A percentile compares a stretch with the other conserved stretches of the same genome.
These are phyloP conservation scores for Petaurus breviceps DNA, from an alignment of 2,113 vertebrate genomes.

Conservation along the genomic window DNA sequence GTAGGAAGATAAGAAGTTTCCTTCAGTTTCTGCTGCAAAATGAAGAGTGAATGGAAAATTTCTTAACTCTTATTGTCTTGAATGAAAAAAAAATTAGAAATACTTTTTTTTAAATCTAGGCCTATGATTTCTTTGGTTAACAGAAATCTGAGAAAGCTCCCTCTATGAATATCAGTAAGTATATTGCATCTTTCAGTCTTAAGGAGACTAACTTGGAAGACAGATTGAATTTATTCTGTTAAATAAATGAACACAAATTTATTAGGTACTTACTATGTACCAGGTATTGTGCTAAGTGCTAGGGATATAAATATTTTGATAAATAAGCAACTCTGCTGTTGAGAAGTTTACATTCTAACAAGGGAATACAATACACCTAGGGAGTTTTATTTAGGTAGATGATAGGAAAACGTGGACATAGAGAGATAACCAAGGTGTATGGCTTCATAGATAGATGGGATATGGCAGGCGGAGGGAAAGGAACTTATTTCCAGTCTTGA, in stretches of 20 bases:
- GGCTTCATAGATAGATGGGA: not conserved
- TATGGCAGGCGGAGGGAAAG: not conserved
- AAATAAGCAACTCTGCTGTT: not conserved
- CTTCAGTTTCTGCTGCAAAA: not conserved
- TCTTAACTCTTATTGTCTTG: not conserved
- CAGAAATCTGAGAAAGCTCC: no score
- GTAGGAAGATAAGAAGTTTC: not conserved
- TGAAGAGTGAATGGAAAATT: not conserved
- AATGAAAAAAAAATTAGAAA: not conserved
- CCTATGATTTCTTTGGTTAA: no score
- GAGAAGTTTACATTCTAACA: not conserved
- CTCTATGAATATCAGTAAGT: no score
- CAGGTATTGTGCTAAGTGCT: not conserved
- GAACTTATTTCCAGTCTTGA: not conserved
- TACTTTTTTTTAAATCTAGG: no score
- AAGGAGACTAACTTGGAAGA: not conserved
- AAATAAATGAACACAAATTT: not conserved
- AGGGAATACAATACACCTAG: not conserved
- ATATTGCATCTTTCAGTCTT: not conserved
- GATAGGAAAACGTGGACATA: not conserved
- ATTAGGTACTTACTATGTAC: not conserved
- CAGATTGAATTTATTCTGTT: not conserved
- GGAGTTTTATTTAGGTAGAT: not conserved
- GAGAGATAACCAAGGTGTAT: not conserved
- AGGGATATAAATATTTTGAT: not conserved